phyloP scores from a whole-genome alignment of 2,113 vertebrate species.

The Oryzias celebensis region DNA sequence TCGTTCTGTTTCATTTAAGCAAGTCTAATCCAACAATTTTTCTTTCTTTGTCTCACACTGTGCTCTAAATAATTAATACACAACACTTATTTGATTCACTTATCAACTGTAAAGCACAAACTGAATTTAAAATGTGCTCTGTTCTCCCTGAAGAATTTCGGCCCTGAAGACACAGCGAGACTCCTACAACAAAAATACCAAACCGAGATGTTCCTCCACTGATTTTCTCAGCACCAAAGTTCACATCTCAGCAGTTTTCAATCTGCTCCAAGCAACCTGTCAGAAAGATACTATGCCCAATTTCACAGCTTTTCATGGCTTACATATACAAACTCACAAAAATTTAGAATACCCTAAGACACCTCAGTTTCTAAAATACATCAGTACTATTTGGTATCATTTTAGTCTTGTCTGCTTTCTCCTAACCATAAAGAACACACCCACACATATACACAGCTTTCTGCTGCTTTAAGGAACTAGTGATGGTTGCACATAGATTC shows the following conservation, averaged over 20 bases:
- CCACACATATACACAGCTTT: too few species aligned
- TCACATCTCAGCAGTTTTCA: slow-evolving; percentile 14
- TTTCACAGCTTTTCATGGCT: too few species aligned
- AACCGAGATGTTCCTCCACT: slow-evolving; percentile 60
- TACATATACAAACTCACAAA: too few species aligned
- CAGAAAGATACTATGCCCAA: background rate
- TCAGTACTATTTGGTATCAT: too few species aligned
- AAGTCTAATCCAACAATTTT: slow-evolving; percentile 61
- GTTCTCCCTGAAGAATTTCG: slow-evolving; percentile 23
- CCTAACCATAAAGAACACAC: too few species aligned
- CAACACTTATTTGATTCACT: slow-evolving; percentile 70
- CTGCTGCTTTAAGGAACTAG: too few species aligned
- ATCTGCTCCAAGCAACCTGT: background rate
- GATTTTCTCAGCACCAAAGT: slow-evolving; percentile 49
- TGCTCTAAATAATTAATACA: slow-evolving; percentile 75
- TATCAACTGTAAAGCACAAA: slow-evolving; percentile 73
- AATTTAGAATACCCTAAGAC: too few species aligned
- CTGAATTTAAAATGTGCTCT: slow-evolving; percentile 48
- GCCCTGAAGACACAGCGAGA: slow-evolving; percentile 41
- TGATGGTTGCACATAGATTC: too few species aligned
- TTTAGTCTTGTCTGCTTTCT: too few species aligned
- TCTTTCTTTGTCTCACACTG: slow-evolving; percentile 50
- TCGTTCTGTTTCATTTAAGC: slow-evolving; percentile 69
- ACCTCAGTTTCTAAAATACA: too few species aligned
- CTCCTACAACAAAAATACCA: slow-evolving; percentile 44